A percentile compares a stretch with the other conserved stretches of the same genome.
These are phyloP conservation scores for Hirtodrosophila duncani DNA, from an alignment of 2,888 invertebrate genomes.

Conservation along the genomic window DNA sequence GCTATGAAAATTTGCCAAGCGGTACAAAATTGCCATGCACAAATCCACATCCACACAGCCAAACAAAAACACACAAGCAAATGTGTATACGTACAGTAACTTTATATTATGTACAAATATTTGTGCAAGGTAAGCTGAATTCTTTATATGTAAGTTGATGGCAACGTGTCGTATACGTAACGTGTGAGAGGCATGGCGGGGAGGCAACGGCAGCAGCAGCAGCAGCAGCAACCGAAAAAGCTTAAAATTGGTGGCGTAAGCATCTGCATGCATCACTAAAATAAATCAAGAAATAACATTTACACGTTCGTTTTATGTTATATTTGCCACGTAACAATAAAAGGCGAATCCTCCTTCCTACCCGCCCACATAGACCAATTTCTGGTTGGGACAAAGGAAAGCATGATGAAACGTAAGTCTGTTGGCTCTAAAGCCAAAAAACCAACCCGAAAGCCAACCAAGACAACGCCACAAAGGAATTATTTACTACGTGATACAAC, in stretches of 20 bases:
- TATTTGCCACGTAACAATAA: conserved; percentile 70
- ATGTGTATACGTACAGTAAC: conserved; percentile 43
- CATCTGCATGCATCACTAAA: conserved; percentile 69
- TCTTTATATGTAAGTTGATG: conserved; percentile 53
- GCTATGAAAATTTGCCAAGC: conserved; percentile 42
- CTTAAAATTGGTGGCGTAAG: conserved; percentile 62
- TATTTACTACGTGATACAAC: conserved; percentile 70
- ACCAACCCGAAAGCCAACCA: conserved; percentile 54
- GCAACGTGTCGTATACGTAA: conserved; percentile 32
- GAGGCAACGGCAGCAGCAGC: neutral
- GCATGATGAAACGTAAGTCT: neutral
- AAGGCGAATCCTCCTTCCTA: conserved; percentile 31
- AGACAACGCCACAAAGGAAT: conserved; percentile 71
- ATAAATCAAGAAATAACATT: conserved; percentile 72
- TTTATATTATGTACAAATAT: conserved; percentile 58
- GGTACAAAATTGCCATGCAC: conserved; percentile 47
- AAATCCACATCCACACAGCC: conserved; percentile 23
- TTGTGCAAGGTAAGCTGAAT: conserved; percentile 68
- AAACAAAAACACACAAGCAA: neutral
- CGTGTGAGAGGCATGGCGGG: conserved; percentile 16
- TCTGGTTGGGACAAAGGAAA: conserved; percentile 41
- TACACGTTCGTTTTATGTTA: conserved; percentile 69
- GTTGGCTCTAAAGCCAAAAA: conserved; percentile 22
- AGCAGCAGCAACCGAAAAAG: conserved; percentile 16
- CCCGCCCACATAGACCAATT: conserved; percentile 43